These are phyloP conservation scores for Subacronicta megacephala DNA, from an alignment of 2,888 invertebrate genomes.

Conservation along the genomic window DNA sequence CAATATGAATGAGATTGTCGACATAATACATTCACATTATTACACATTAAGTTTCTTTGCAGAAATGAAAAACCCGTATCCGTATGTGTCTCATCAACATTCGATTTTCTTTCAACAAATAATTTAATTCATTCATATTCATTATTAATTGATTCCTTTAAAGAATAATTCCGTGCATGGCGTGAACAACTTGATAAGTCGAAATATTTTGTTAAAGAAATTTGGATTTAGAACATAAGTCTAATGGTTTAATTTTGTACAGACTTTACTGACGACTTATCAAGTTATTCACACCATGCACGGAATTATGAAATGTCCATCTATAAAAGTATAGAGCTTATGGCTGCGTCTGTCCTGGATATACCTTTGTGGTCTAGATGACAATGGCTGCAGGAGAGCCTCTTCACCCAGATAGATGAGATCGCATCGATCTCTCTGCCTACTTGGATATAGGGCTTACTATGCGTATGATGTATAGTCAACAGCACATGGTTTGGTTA, in stretches of 20 bases:
- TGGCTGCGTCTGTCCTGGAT: conserved; percentile 40
- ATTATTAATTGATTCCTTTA: too few relatives aligned
- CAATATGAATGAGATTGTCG: too few relatives aligned
- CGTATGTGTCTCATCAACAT: conserved; percentile 1
- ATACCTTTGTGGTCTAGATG: conserved; percentile 60
- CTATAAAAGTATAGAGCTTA: conserved; percentile 35
- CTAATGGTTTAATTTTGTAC: too few relatives aligned
- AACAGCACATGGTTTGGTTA: too few relatives aligned
- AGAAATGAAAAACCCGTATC: background rate
- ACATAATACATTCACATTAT: too few relatives aligned
- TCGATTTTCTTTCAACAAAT: conserved; percentile 29
- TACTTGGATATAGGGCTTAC: conserved; percentile 9
- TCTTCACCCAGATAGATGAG: conserved; percentile 74
- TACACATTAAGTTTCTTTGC: background rate
- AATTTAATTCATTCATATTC: too few relatives aligned
- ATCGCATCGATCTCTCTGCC: conserved; percentile 54
- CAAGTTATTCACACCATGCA: too few relatives aligned
- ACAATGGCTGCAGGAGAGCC: conserved; percentile 67
- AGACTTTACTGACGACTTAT: too few relatives aligned
- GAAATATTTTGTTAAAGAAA: too few relatives aligned
- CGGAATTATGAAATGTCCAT: conserved; percentile 29
- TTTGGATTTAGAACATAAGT: too few relatives aligned
- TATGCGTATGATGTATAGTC: conserved; percentile 18
- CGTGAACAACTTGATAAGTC: too few relatives aligned
- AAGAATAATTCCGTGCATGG: too few relatives aligned